These are phyloP conservation scores for Scotopteryx bipunctaria DNA, from an alignment of 2,888 invertebrate genomes.

Conservation along the genomic window DNA sequence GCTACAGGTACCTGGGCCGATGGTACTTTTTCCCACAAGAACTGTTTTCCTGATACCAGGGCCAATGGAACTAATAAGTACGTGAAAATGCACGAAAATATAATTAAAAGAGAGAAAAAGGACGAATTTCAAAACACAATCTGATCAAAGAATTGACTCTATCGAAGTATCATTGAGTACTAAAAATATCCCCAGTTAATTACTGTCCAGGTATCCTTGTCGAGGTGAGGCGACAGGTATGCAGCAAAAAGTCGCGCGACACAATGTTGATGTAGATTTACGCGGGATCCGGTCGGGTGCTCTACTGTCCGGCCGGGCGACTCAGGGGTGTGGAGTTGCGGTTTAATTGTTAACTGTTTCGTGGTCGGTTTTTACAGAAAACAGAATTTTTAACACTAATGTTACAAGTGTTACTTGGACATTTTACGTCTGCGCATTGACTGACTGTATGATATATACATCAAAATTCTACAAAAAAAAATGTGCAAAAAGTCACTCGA, in stretches of 20 bases:
- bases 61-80: too few relatives aligned
- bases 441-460: too few relatives aligned
- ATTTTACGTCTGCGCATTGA: too few relatives aligned
- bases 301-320: slow-evolving; percentile 67
- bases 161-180: slow-evolving; percentile 7
- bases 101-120: neutral
- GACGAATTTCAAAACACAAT: neutral
- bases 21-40: too few relatives aligned
- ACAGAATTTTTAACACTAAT: too few relatives aligned
- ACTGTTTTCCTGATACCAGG: too few relatives aligned
- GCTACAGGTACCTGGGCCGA: too few relatives aligned
- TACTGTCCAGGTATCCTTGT: slow-evolving; percentile 20
- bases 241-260: slow-evolving; percentile 71
- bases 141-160: neutral
- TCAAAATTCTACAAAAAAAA: too few relatives aligned
- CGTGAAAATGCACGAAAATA: neutral
- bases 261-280: slow-evolving; percentile 79
- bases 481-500: too few relatives aligned
- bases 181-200: slow-evolving; percentile 21
- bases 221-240: slow-evolving; percentile 45
- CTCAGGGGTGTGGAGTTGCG: slow-evolving; percentile 44
- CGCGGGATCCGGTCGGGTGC: slow-evolving; percentile 67
- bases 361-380: too few relatives aligned
- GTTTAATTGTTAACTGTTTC: too few relatives aligned
- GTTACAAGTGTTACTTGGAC: too few relatives aligned